phyloP scores from a whole-genome alignment of 2,113 vertebrate species.

The Geothlypis trichas region DNA sequence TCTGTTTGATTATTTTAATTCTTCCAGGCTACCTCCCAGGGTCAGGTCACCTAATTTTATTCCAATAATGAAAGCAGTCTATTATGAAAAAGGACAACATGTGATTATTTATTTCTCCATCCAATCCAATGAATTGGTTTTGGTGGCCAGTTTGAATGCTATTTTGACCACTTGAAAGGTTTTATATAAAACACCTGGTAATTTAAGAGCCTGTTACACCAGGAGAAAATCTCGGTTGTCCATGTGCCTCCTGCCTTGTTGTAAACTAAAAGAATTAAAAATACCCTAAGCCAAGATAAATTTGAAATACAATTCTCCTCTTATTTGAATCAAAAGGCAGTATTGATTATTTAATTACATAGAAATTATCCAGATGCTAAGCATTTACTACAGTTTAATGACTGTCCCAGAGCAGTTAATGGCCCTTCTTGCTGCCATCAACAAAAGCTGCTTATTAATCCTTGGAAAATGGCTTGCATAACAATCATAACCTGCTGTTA shows the following conservation, averaged over 20 bases:
- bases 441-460: conserved; percentile 46
- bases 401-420: conserved; percentile 32
- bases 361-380: conserved; percentile 28
- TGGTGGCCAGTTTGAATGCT: not conserved
- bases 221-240: not conserved
- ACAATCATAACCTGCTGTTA: conserved; percentile 58
- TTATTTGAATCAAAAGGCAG: conserved; percentile 33
- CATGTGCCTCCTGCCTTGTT: not conserved
- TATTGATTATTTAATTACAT: conserved; percentile 50
- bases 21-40: not conserved
- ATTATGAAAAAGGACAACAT: not conserved
- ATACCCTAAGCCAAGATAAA: not conserved
- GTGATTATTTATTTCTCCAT: not conserved
- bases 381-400: conserved; percentile 50
- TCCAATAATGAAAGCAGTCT: not conserved
- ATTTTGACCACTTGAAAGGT: not conserved
- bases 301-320: not conserved
- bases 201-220: not conserved
- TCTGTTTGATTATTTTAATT: not conserved
- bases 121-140: not conserved
- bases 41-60: not conserved
- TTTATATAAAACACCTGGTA: not conserved
- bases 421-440: not conserved
- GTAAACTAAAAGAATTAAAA: conserved; percentile 16
- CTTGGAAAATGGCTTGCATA: conserved; percentile 50